Percentiles rank a stretch among this genome's conserved stretches.
These are phyloP conservation scores for Cryptotis parvus DNA, from an alignment of 2,113 vertebrate species.

Conservation along the genomic window DNA sequence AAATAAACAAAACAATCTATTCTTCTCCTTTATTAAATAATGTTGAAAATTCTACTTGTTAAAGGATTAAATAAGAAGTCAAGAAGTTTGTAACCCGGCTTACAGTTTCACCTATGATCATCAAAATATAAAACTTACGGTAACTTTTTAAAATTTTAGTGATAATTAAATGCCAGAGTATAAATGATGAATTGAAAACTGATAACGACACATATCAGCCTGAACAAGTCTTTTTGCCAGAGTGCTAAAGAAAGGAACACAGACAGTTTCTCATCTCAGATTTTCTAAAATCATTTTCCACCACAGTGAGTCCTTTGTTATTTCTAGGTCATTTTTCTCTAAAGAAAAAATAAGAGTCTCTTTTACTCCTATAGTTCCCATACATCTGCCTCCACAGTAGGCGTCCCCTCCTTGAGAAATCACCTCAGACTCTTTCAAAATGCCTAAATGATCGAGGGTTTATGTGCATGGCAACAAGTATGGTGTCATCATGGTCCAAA, in stretches of 20 bases:
- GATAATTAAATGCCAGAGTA: constrained; percentile 12
- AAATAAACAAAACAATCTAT: not conserved
- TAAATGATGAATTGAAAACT: constrained; percentile 41
- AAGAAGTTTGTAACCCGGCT: not conserved
- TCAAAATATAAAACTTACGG: not conserved
- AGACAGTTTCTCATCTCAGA: not conserved
- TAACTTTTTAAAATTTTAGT: not conserved
- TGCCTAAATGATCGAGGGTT: not conserved
- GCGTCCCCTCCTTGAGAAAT: not conserved
- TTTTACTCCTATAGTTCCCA: not conserved
- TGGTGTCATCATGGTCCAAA: not conserved
- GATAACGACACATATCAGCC: not conserved
- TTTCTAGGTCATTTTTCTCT: not conserved
- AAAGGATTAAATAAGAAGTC: not conserved
- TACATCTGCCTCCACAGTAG: not conserved
- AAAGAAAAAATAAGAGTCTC: not conserved
- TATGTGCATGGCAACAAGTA: not conserved
- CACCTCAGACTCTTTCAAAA: not conserved
- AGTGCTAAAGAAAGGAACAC: not conserved
- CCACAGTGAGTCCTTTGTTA: not conserved
- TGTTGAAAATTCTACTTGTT: constrained; percentile 34
- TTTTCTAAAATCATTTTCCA: not conserved
- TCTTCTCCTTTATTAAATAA: constrained; percentile 21
- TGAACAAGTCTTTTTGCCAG: not conserved
- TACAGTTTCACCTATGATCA: not conserved